These are phyloP conservation scores for Formicarius rufipectus DNA, from an alignment of 2,113 vertebrate genomes.

Conservation along the genomic window DNA sequence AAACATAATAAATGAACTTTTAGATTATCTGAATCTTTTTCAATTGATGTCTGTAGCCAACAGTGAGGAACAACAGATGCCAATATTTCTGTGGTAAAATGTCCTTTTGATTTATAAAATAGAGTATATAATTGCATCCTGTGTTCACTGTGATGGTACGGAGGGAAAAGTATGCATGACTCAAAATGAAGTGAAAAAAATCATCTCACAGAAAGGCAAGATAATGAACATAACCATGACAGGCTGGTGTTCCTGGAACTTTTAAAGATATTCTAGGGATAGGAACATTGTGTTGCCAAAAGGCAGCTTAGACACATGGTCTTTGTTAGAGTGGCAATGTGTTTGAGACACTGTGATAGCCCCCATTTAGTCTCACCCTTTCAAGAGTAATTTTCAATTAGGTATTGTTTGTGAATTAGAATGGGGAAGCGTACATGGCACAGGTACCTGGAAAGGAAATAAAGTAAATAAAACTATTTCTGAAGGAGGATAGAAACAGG, in stretches of 20 bases:
- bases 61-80: not conserved
- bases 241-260: not conserved
- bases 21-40: not conserved
- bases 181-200: not conserved
- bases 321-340: not conserved
- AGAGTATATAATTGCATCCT: not conserved
- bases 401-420: not conserved
- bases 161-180: not conserved
- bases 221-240: not conserved
- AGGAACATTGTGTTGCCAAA: not conserved
- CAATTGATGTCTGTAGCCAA: not conserved
- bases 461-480: not conserved
- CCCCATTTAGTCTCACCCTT: not conserved
- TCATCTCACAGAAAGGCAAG: not conserved
- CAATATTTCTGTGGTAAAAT: not conserved
- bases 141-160: not conserved
- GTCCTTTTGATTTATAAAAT: not conserved
- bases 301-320: rapidly evolving
- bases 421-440: not conserved
- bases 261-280: not conserved
- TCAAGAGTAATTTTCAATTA: not conserved
- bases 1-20: not conserved
- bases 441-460: not conserved
- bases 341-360: not conserved
- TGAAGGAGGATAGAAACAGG: not conserved